These are phyloP conservation scores for Aptenodytes forsteri DNA, from an alignment of 2,113 vertebrate genomes.

Conservation along the genomic window DNA sequence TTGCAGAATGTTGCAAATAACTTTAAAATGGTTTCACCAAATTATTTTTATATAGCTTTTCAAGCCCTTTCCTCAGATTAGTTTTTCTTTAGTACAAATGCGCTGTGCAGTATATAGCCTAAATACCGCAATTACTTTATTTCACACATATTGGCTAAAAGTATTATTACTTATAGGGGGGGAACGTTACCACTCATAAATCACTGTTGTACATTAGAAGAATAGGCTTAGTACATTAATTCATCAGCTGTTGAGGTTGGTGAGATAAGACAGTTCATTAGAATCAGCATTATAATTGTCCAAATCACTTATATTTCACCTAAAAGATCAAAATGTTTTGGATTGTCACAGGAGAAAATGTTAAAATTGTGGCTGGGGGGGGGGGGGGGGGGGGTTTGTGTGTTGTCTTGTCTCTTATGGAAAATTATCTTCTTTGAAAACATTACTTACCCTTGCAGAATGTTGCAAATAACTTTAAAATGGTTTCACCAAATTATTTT, in stretches of 20 bases:
- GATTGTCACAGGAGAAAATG: neutral
- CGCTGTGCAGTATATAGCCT: neutral
- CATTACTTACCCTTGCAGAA: neutral
- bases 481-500: neutral
- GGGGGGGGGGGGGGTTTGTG: too few relatives aligned
- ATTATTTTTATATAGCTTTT: neutral
- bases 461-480: neutral
- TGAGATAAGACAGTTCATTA: neutral
- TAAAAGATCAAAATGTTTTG: neutral
- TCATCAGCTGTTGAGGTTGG: neutral
- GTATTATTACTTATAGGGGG: neutral
- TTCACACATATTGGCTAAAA: neutral
- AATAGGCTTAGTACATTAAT: neutral
- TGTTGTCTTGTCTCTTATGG: too few relatives aligned
- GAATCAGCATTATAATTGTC: neutral
- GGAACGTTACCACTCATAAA: neutral
- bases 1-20: neutral
- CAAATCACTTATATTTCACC: neutral
- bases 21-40: neutral
- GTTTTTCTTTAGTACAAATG: neutral
- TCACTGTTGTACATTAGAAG: neutral
- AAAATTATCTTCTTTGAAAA: neutral
- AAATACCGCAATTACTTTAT: neutral
- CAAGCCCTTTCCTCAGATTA: neutral
- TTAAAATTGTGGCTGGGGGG: neutral